Evolutionary conservation across 2,797 vertebrate genomes (phyloP), one percentile per base, ranked within the genome.

Genomic region (Coluber constrictor): DNA sequence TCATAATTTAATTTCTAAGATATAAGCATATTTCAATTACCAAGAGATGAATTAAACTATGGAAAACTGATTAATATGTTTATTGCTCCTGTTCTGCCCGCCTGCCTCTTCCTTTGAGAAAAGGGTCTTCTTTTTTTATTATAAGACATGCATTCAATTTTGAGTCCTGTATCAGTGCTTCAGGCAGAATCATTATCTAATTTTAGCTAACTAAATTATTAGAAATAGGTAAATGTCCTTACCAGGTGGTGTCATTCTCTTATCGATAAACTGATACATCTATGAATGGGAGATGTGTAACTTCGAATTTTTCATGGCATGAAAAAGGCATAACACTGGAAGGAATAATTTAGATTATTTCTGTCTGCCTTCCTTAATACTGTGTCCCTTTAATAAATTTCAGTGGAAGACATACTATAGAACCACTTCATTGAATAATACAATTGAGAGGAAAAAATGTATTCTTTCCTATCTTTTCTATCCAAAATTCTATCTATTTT

Each of bases 51-150:
- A 93, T 94, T 96, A 94, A 91, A 91, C 51, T 90, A 93, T 94
- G 86, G 96, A 95, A 91, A 94, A 90, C 92, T 95, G 95, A 97
- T 97, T 93, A 96, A 96, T 96, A 94, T 63, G 93, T 93, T 95
- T 96, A 91, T 89, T 25, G 90, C 60, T 95, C 51, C 79, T 20
- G 93, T 94, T 95, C 74, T 43, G 95, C 93, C 90, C 91, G 74
- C 92, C 93, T 94, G 86, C 95, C 93, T 94, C 90, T 94, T 95
- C 63, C 60, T 5, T 13, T 66, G 91, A 95, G 93, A 91, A 89
- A 37, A 32, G 2, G 56, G 51, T 91, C 47, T 86, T 95, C 37
- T 79, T 43, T 63, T 56, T 56, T 94, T 94, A 95, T 94, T 92
- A 93, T 95, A 96, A 95, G 29, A 1, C 92, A 94, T 94, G 90